Evolutionary conservation across 2,113 vertebrate species (phyloP), one percentile per base, ranked within the genome.

Genomic region (Apteryx mantelli): DNA sequence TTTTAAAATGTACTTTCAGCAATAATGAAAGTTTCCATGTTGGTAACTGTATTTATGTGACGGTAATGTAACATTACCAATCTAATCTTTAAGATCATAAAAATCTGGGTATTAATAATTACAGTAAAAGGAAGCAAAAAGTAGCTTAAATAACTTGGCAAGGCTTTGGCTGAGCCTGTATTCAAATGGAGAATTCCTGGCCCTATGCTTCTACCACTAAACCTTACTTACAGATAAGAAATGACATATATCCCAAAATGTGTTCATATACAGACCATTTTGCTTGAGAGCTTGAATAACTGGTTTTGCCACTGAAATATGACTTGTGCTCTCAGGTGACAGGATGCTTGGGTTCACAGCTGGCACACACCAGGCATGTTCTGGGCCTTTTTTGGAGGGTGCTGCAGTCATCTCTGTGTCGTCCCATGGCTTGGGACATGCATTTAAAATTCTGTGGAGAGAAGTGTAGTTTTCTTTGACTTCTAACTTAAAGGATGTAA

Each of bases 341-440:
- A 79, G 70, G 75, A n/a, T 85, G 58, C 50, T 85, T 77, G 36
- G 63, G 65, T 60, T 42, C 58, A 53, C 58, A 85, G 30, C 63
- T 91, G 74, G 22, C 26, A 55, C 4, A 0, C 11, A 91, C 16
- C 24, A 0, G 55, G 26, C 30, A 28, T 68, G 38, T 24, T 55
- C 36, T 32, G 17, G 17, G 42, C 17, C 11, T 13, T 78, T 64
- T 71, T 61, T 44, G 73, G 73, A 73, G 50, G 44, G 24, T 55
- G 1, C 36, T 48, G 40, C 14, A 60, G 53, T 13, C 40, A 74
- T 17, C 22, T 66, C 36, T n/a, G 7, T 0, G 0, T 25, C 71
- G 19, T 14, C 18, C 40, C 5, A 1, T 61, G 46, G 30, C 11
- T 70, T 48, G 30, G 25, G 56, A 38, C 28, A 5, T 55, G 60